phyloP scores from a whole-genome alignment of 2,113 vertebrate species.

The Rhinolophus ferrumequinum region DNA sequence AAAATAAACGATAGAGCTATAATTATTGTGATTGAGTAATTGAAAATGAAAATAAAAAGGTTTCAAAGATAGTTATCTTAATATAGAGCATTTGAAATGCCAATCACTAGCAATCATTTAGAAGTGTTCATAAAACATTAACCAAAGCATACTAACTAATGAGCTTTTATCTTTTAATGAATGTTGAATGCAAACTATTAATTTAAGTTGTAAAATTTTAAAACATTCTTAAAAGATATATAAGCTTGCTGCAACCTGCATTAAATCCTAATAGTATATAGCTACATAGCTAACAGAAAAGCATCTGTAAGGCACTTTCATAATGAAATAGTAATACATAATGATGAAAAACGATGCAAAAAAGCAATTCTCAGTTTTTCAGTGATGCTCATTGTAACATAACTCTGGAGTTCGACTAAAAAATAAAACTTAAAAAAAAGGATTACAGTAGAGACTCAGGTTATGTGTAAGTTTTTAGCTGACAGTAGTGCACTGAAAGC shows the following conservation, averaged over 20 bases:
- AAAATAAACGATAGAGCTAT: conserved; percentile 62
- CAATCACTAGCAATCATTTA: conserved; percentile 53
- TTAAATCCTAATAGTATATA: not conserved
- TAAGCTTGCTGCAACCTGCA: not conserved
- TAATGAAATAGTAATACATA: not conserved
- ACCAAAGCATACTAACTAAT: conserved; percentile 46
- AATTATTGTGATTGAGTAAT: conserved; percentile 66
- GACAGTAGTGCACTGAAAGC: not conserved
- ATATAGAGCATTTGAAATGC: conserved; percentile 52
- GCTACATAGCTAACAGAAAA: conserved; percentile 5
- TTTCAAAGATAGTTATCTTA: conserved; percentile 63
- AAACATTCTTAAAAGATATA: not conserved
- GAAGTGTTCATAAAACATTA: conserved; percentile 51
- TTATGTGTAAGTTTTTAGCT: not conserved
- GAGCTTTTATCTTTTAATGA: conserved; percentile 56
- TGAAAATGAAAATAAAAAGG: conserved; percentile 71
- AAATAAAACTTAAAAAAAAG: not conserved
- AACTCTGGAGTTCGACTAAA: not conserved
- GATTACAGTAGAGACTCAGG: not conserved
- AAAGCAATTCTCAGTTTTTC: not conserved
- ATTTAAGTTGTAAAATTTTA: conserved; percentile 39
- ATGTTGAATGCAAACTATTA: conserved; percentile 38
- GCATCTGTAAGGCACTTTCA: not conserved
- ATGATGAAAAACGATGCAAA: not conserved
- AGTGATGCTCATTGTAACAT: not conserved